Percentiles rank a stretch among this genome's conserved stretches.
Conservation (phyloP, 2,113 vertebrate genomes). For the Calcarius ornatus region DNA sequence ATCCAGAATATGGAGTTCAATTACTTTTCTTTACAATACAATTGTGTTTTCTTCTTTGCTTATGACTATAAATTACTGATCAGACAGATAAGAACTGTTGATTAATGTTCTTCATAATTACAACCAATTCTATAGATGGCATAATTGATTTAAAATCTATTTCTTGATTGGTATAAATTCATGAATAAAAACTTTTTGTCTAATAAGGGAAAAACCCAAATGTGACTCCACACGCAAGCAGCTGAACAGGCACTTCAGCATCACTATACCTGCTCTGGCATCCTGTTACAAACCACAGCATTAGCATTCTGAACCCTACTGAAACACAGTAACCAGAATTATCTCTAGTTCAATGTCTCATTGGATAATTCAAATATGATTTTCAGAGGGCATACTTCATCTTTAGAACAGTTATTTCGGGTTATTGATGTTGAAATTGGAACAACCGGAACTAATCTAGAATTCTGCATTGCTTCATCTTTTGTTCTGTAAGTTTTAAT, state of each 20-base stretch:
- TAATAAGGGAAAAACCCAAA: background rate
- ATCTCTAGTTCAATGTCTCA: background rate
- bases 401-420: background rate
- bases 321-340: background rate
- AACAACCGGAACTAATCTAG: conserved; percentile 42
- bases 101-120: conserved; percentile 45
- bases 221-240: accelerated
- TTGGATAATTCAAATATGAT: background rate
- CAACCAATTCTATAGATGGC: background rate
- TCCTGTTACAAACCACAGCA: background rate
- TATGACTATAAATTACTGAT: conserved; percentile 30
- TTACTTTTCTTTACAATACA: conserved; percentile 17
- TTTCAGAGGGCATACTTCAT: conserved; percentile 32
- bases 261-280: background rate
- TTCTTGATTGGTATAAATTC: background rate
- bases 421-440: conserved; percentile 18
- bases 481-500: conserved; percentile 51
- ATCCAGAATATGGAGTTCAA: background rate
- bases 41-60: background rate
- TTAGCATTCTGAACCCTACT: background rate
- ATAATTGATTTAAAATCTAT: conserved; percentile 27
- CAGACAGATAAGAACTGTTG: background rate
- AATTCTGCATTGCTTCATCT: conserved; percentile 12
- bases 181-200: background rate
- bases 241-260: background rate